Base-by-base conservation (phyloP, 1,140 invertebrate genomes). In the Drosophila dunni region DNA sequence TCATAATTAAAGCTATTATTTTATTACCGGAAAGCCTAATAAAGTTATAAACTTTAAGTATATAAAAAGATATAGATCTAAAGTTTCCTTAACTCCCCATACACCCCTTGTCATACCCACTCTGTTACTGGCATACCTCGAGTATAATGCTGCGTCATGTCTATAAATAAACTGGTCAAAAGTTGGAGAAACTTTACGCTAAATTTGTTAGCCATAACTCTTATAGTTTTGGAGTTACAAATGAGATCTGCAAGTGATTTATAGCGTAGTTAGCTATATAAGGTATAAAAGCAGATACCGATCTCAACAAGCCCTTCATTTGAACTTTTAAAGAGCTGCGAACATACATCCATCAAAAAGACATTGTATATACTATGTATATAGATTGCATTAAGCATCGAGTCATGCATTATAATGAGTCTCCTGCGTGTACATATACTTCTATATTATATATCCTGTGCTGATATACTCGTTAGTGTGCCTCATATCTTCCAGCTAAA, bases 401-500 rank as follows among this genome's bases (percentile, higher is more conserved):
- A 40, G 48, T 20, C 11, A 20, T 51, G 57, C 53, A 57, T 65
- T 51, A 50, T 57, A 64, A 60, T 68, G 65, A 56, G 57, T 69
- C 63, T 53, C 15, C 36, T 64, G n/a, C 45, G 51, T 40, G 11
- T 13, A 38, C 10, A 71, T 10, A 71, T 20, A 65, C 11, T 34
- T 40, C 20, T 17, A 36, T 38, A 34, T 15, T 15, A 38, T 46
- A 53, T 63, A 36, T 36, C 1, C 33, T 8, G 4, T 53, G 15
- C 44, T 65, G 38, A 46, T 56, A 51, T 33, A 36, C 24, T 29
- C 24, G 24, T 29, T 29, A 68, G 48, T 36, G 42, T 15, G 33
- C 40, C 40, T 42, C 57, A 67, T 63, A 72, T 57, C 69, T 66
- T 62, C 15, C 69, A 24, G 64, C 34, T 42, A 33, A 60, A 58